These are phyloP conservation scores for Otolemur crassicaudatus DNA, from an alignment of 2,797 vertebrate species.

Conservation along the genomic window DNA sequence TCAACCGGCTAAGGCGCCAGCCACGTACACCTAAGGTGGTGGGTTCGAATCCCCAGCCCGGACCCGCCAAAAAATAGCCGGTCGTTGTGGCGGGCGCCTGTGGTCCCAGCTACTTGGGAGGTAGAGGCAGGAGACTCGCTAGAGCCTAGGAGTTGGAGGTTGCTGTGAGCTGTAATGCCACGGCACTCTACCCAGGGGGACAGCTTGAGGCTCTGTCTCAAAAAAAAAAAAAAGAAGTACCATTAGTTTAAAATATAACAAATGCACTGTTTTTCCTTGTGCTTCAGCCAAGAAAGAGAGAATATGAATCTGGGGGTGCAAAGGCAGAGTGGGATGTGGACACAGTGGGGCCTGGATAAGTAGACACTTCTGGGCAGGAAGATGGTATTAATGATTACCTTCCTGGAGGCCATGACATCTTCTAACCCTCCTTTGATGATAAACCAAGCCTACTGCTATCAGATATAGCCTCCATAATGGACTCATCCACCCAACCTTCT, in stretches of 20 bases:
- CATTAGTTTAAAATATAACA: neutral
- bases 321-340: neutral
- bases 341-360: neutral
- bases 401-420: neutral
- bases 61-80: too few species aligned
- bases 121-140: too few species aligned
- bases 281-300: neutral
- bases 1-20: too few species aligned
- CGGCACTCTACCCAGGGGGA: too few species aligned
- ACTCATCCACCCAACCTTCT: neutral
- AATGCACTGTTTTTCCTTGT: neutral
- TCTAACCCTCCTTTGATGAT: neutral
- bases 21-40: too few species aligned
- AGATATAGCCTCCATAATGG: neutral
- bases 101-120: too few species aligned
- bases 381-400: neutral
- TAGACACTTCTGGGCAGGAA: neutral
- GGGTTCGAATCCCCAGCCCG: too few species aligned
- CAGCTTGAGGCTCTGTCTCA: too few species aligned
- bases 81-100: too few species aligned
- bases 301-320: neutral
- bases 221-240: too few species aligned
- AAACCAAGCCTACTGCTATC: neutral
- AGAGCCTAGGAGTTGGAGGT: too few species aligned
- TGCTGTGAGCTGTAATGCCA: too few species aligned